Base-by-base conservation (phyloP, 2,113 vertebrate genomes). In the Actinemys pallida region DNA sequence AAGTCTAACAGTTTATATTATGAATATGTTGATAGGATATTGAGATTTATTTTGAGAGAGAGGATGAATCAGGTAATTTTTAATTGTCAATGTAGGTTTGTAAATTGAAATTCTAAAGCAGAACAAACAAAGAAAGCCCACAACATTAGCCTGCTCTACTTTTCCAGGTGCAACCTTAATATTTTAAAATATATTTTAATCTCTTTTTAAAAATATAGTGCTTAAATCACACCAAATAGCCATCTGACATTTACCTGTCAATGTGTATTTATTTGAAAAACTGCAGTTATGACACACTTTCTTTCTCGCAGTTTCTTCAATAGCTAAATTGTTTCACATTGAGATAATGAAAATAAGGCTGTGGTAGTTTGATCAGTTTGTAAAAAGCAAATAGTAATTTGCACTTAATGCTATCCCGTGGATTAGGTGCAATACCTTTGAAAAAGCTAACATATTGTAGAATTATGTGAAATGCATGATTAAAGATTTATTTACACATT, bases 341-440 rank as follows among this genome's bases (percentile, higher is more conserved):
- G 83, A 96, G 29, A 17, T 96, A 93, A 92, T 90, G 78, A 96
- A 97, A 88, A 85, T n/a, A 45, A 45, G 56, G 10, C 84, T 83
- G 82, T 86, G 57, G 54, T 86, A 90, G 81, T 83, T 83, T 92
- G 53, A 88, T 90, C 69, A 81, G n/a, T 50, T n/a, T 87, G 20
- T 57, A 62, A 82, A 92, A 89, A 93, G 65, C 45, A 92, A 29
- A 27, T 59, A 3, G 0, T 83, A 88, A 90, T 54, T 80, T 79
- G 75, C 50, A 53, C n/a, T 86, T 81, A 69, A 81, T 93, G 25
- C 84, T 75, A 25, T 39, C 52, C 81, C 84, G 42, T 24, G 1
- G 83, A 92, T 50, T 57, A 89, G 47, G 78, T 93, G 31, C 27
- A 83, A 24, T 35, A 84, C 29, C 69, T 89, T 65, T 91, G 69